These are phyloP conservation scores for Gymnoscopelus braueri DNA, from an alignment of 2,797 vertebrate species.

Conservation along the genomic window DNA sequence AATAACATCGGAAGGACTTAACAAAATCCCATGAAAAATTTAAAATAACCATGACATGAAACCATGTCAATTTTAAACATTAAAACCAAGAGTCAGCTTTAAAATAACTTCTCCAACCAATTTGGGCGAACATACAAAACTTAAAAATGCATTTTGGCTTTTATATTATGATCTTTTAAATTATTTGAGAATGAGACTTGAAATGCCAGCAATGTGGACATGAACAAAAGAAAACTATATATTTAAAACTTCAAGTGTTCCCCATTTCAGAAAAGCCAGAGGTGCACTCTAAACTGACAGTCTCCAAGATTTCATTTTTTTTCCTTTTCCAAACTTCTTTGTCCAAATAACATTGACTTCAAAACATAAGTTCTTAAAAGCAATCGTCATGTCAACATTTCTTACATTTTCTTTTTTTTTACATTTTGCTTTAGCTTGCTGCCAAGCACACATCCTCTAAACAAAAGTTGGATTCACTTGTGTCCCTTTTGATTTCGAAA, in stretches of 20 bases:
- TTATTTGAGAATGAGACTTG: conserved; percentile 14
- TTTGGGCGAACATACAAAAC: conserved; percentile 62
- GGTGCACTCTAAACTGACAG: conserved; percentile 68
- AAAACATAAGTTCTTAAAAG: neutral
- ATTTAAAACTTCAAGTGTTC: conserved; percentile 59
- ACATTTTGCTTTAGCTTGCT: conserved; percentile 7
- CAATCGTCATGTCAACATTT: conserved; percentile 8
- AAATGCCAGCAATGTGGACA: conserved; percentile 4
- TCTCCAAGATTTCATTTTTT: conserved; percentile 37
- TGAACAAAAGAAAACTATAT: conserved; percentile 19
- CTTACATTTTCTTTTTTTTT: too few relatives aligned
- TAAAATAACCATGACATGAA: conserved; percentile 7
- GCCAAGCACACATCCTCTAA: conserved; percentile 1
- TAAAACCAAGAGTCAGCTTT: conserved; percentile 79
- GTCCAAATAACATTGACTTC: too few relatives aligned
- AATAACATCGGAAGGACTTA: conserved; percentile 2
- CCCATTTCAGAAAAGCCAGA: conserved; percentile 38
- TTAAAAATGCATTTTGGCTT: conserved; percentile 40
- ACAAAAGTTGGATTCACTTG: neutral
- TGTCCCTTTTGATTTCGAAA: too few relatives aligned
- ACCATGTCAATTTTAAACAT: conserved; percentile 77
- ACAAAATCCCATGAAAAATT: conserved; percentile 13
- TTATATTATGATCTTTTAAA: neutral
- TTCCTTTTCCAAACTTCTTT: conserved; percentile 22
- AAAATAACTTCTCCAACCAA: conserved; percentile 63